A percentile compares a stretch with the other conserved stretches of the same genome.
Conservation (phyloP, 2,888 invertebrate species). For the Digitonthophagus gazella region DNA sequence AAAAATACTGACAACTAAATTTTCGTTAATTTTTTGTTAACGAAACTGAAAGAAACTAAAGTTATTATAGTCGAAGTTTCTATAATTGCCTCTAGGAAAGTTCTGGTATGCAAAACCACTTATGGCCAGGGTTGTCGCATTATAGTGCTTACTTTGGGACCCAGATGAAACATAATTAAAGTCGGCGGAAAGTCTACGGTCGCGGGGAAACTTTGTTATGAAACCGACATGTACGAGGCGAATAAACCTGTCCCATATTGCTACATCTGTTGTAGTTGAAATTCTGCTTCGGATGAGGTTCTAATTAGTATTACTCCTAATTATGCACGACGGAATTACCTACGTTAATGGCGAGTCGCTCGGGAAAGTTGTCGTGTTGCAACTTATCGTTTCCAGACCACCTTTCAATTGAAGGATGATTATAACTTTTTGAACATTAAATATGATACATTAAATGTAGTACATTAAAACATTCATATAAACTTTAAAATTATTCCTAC, state of each 20-base stretch:
- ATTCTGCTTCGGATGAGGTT: conserved; percentile 30
- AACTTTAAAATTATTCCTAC: background rate
- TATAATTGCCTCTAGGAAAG: background rate
- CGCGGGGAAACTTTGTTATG: conserved; percentile 5
- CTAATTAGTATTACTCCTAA: conserved; percentile 33
- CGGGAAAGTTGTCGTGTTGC: background rate
- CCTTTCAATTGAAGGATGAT: background rate
- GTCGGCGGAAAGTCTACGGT: background rate
- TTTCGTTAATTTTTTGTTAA: no score
- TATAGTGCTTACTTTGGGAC: background rate
- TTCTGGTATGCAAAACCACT: background rate
- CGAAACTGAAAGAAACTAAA: no score
- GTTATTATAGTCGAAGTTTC: background rate
- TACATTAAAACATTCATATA: no score
- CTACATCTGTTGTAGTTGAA: conserved; percentile 31
- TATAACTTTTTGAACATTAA: background rate
- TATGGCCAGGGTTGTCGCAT: background rate
- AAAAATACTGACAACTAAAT: no score
- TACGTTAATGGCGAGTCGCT: conserved; percentile 24
- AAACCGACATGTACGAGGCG: conserved; percentile 8
- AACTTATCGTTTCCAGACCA: background rate
- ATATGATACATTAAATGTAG: background rate
- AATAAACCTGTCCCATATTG: conserved; percentile 19
- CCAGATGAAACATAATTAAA: background rate
- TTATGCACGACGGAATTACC: conserved; percentile 32